Percentiles rank a stretch among this genome's conserved stretches.
Conservation (phyloP, 2,797 vertebrate genomes). For the Pseudochirops corinnae region DNA sequence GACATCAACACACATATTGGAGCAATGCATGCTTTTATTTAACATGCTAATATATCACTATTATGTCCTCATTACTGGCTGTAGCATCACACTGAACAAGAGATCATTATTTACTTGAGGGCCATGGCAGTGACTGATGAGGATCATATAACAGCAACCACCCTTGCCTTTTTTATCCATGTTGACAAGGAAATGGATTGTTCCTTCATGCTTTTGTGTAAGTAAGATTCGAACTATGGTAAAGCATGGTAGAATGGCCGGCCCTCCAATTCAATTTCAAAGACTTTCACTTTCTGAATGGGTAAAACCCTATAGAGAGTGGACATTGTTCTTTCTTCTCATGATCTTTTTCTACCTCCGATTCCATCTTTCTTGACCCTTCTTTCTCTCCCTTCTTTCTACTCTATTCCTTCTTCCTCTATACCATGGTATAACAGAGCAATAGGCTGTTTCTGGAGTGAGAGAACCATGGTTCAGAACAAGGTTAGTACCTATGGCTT, state of each 20-base stretch:
- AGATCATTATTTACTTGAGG: conserved; percentile 74
- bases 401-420: not conserved
- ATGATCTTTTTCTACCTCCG: not conserved
- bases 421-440: not conserved
- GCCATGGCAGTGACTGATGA: conserved; percentile 52
- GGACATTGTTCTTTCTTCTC: not conserved
- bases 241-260: not conserved
- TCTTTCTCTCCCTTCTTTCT: not conserved
- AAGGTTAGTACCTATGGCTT: not conserved
- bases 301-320: conserved; percentile 7
- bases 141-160: conserved; percentile 57
- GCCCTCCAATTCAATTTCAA: not conserved
- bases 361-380: not conserved
- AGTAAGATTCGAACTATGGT: conserved; percentile 43
- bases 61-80: conserved; percentile 73
- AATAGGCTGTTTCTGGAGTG: not conserved
- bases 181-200: conserved; percentile 59
- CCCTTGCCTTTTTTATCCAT: conserved; percentile 52
- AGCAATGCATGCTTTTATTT: conserved; percentile 70
- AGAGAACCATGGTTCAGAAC: not conserved
- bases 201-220: conserved; percentile 33
- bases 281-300: not conserved
- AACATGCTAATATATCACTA: conserved; percentile 75
- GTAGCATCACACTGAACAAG: conserved; percentile 58
- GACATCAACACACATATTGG: conserved; percentile 64